Conservation (phyloP, 2,797 vertebrate species). For the Dendrocincla fuliginosa region DNA sequence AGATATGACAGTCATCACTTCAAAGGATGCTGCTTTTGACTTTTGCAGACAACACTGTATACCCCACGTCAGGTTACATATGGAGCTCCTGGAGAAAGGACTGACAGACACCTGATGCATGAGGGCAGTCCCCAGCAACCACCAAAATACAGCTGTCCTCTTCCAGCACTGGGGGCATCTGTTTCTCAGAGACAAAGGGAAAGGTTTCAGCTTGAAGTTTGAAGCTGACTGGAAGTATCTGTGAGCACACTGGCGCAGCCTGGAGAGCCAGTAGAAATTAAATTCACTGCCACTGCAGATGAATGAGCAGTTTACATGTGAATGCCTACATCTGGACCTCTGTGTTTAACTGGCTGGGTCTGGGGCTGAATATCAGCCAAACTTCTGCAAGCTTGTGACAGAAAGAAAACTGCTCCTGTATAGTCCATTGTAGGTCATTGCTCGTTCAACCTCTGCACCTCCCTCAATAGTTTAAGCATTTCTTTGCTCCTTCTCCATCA, state of each 20-base stretch:
- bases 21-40: not conserved
- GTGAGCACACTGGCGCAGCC: not conserved
- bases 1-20: not conserved
- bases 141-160: not conserved
- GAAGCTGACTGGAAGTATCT: not conserved
- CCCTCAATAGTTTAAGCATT: not conserved
- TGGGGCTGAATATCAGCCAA: not conserved
- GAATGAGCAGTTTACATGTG: not conserved
- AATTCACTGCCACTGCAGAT: not conserved
- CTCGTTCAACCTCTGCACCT: not conserved
- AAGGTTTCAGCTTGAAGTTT: not conserved
- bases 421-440: not conserved
- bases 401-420: not conserved
- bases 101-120: not conserved
- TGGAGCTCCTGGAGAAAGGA: not conserved
- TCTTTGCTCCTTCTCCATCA: not conserved
- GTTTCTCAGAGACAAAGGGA: not conserved
- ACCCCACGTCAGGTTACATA: accelerated
- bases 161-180: accelerated
- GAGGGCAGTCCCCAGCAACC: not conserved
- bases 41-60: not conserved
- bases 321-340: not conserved
- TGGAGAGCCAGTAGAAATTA: not conserved
- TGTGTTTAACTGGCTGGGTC: not conserved
- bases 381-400: not conserved